These are phyloP conservation scores for Brenthis hecate DNA, from an alignment of 2,888 invertebrate genomes.

Conservation along the genomic window DNA sequence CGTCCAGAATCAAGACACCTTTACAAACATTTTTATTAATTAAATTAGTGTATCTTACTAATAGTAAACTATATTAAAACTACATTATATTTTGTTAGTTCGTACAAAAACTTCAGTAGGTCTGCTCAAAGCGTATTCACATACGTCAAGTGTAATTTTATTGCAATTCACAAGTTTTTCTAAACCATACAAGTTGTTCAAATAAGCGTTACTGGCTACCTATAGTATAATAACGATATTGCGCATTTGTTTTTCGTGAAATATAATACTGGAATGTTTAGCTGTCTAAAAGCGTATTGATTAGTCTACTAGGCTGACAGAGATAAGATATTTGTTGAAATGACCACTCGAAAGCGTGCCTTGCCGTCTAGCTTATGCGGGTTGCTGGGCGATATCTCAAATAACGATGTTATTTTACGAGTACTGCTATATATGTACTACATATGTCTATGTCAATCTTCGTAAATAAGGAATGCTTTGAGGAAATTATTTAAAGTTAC, in stretches of 20 bases:
- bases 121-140: background rate
- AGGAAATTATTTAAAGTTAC: too few species aligned
- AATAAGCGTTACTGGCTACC: constrained; percentile 14
- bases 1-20: too few species aligned
- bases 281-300: constrained; percentile 62
- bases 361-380: constrained; percentile 46
- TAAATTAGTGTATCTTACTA: too few species aligned
- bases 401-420: background rate
- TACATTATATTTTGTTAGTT: too few species aligned
- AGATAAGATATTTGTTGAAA: constrained; percentile 52
- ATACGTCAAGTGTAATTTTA: constrained; percentile 32
- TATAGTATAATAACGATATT: background rate
- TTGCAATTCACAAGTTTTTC: constrained; percentile 33
- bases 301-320: constrained; percentile 57
- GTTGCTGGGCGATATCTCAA: constrained; percentile 42
- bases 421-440: too few species aligned
- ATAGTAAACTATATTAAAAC: too few species aligned
- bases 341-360: constrained; percentile 40
- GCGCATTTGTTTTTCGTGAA: constrained; percentile 5
- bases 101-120: background rate
- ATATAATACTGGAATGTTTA: constrained; percentile 36
- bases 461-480: too few species aligned
- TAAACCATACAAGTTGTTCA: constrained; percentile 23
- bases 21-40: too few species aligned
- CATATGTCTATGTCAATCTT: too few species aligned